Evolutionary conservation across 2,797 vertebrate species (phyloP), one percentile per base, ranked within the genome.

Genomic region (Liasis olivaceus): DNA sequence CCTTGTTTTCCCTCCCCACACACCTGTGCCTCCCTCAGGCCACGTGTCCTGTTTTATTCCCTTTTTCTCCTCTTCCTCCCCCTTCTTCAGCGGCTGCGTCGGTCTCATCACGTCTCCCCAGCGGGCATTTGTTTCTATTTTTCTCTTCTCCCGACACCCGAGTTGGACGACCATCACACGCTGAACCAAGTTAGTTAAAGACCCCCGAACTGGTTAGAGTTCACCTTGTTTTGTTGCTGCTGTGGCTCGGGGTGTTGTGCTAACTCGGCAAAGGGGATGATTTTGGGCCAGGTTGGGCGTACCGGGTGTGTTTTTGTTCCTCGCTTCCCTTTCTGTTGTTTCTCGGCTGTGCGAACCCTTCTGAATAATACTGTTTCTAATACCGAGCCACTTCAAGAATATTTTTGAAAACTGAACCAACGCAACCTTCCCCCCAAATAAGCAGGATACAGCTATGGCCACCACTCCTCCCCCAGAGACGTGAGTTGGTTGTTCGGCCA

Each of bases 311-410:
- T 47, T 42, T 31, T 20, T 47, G 0, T 24, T 42, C 59, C 86
- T 42, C 36, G 5, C 42, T 36, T 60, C 54, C 26, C 24, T 1
- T 47, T 22, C 14, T 17, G 12, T 15, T 51, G 26, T 24, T 81
- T 64, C 60, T 28, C 64, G 17, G n/a, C 13, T 31, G 20, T 14
- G 54, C 11, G 14, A 51, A 54, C 54, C 56, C 47, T 13, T 69
- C 69, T 7, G 3, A 42, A 9, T 36, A 42, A 9, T 36, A 3
- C 9, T 24, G 17, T 62, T 62, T 17, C n/a, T 42, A 15, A 59
- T 20, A 3, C 36, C 13, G 0, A 20, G 4, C 28, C 11, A 6
- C 47, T 8, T 12, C 72, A 2, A 2, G 2, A 5, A 0, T 36
- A 2, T 26, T 63, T 77, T 11, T 26, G 28, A 24, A 26, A 77